phyloP scores from a whole-genome alignment of 2,113 vertebrate species.

The Sardina pilchardus region DNA sequence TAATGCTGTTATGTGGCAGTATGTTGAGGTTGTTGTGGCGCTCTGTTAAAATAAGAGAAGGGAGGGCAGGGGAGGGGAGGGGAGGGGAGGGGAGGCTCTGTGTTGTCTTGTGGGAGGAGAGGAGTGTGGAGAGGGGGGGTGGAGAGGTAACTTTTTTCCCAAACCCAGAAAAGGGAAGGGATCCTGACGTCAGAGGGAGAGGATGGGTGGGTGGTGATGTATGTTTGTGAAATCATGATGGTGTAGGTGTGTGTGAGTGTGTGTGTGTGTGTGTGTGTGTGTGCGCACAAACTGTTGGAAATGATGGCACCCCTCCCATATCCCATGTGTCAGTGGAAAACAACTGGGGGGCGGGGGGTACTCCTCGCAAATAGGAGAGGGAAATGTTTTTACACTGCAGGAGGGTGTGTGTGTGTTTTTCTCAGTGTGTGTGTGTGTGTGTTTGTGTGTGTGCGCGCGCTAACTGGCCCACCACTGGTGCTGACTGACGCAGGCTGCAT shows the following conservation, averaged over 20 bases:
- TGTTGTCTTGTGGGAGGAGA: not conserved
- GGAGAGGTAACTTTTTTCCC: not conserved
- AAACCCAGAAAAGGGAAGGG: not conserved
- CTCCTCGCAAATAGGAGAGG: not conserved
- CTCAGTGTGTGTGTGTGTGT: not conserved
- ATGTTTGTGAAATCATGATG: not conserved
- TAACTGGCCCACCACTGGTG: constrained; percentile 23
- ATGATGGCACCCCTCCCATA: not conserved
- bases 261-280: not conserved
- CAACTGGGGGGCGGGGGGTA: not conserved
- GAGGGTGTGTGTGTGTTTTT: not conserved
- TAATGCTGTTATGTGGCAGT: not conserved
- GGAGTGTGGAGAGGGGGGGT: not conserved
- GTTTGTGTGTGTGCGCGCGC: not conserved
- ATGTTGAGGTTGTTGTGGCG: not conserved
- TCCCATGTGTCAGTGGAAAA: constrained; percentile 1
- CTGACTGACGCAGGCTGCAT: constrained; percentile 36
- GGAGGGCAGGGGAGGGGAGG: no score
- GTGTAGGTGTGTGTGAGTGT: not conserved
- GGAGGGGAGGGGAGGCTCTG: no score
- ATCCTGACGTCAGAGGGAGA: not conserved
- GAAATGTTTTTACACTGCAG: not conserved
- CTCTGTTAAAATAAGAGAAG: no score
- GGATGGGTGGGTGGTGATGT: not conserved
- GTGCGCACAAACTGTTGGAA: not conserved